Percentiles rank a stretch among this genome's conserved stretches.
Conservation (phyloP, 2,113 vertebrate species). For the Raja brachyura region DNA sequence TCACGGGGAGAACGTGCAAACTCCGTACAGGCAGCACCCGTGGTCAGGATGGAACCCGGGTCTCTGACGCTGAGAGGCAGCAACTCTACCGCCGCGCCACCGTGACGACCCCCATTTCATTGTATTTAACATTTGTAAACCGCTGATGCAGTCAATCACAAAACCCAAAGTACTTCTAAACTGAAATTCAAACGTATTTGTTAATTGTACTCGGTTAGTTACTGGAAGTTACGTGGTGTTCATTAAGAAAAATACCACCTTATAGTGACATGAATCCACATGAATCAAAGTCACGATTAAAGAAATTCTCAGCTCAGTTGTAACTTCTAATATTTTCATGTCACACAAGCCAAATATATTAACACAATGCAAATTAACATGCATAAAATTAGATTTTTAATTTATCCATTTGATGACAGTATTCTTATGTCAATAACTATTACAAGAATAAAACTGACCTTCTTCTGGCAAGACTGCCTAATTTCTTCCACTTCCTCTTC, state of each 20-base stretch:
- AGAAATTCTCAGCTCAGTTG: background rate
- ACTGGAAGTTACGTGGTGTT: too few relatives aligned
- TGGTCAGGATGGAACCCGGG: too few relatives aligned
- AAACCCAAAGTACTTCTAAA: background rate
- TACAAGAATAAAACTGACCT: conserved; percentile 57
- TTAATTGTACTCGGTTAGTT: background rate
- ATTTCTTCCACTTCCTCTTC: conserved; percentile 95
- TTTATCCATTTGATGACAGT: background rate
- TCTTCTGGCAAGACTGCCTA: conserved; percentile 90
- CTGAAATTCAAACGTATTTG: background rate
- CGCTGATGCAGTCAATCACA: background rate
- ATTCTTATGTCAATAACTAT: background rate
- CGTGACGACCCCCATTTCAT: too few relatives aligned
- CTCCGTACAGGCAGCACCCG: too few relatives aligned
- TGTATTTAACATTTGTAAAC: background rate
- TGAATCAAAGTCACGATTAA: background rate
- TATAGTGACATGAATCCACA: background rate
- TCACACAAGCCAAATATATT: background rate
- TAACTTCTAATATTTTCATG: conserved; percentile 11
- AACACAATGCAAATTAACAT: background rate
- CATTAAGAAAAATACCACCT: too few relatives aligned
- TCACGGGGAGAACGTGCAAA: too few relatives aligned
- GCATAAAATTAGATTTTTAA: background rate
- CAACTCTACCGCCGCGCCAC: too few relatives aligned
- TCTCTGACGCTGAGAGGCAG: too few relatives aligned